These are phyloP conservation scores for Carduelis carduelis DNA, from an alignment of 2,797 vertebrate genomes.

Conservation along the genomic window DNA sequence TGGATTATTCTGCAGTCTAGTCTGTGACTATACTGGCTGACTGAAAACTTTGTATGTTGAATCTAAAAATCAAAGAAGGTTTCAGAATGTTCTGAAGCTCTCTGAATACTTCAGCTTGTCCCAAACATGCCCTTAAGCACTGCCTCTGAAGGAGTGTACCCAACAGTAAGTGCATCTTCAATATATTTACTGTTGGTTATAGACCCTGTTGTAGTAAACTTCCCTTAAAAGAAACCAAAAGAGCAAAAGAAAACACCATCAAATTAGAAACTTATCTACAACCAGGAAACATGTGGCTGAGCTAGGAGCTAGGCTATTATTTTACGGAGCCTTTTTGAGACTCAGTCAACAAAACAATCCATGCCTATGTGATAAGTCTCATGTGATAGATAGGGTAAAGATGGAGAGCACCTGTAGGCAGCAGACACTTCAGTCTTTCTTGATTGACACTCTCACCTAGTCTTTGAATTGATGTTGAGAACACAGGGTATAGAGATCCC, in stretches of 20 bases:
- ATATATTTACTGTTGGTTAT: background rate
- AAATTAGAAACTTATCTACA: background rate
- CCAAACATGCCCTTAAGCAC: background rate
- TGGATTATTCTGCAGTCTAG: background rate
- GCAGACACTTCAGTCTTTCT: background rate
- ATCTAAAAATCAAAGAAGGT: background rate
- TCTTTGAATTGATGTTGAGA: constrained; percentile 37
- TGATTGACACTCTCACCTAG: constrained; percentile 39
- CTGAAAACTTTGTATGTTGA: background rate
- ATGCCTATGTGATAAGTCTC: background rate
- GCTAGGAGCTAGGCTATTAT: background rate
- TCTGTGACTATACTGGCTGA: background rate
- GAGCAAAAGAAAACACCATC: background rate
- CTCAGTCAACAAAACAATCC: background rate
- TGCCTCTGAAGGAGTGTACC: background rate
- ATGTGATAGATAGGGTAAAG: background rate
- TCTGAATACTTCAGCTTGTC: background rate
- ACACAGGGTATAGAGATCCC: constrained; percentile 1
- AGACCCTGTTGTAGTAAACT: background rate
- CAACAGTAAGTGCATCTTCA: background rate
- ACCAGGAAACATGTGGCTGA: background rate
- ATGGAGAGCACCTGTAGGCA: constrained; percentile 13
- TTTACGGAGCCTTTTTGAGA: background rate
- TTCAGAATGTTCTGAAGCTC: background rate
- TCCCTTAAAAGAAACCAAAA: background rate